phyloP scores from a whole-genome alignment of 1,140 invertebrate species.

The Archegozetes longisetosus region DNA sequence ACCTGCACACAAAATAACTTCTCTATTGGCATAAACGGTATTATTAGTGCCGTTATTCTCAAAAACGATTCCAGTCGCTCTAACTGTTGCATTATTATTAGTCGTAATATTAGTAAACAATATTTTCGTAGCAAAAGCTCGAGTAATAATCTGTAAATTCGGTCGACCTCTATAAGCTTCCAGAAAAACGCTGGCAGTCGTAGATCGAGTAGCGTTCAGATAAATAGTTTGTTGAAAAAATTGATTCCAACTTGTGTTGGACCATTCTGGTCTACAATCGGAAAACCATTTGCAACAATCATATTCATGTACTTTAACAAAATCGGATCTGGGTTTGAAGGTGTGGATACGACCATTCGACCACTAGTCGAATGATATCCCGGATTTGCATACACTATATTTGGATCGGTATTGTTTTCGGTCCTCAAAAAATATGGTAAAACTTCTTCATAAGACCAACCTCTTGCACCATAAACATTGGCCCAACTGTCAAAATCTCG shows the following conservation, averaged over 20 bases:
- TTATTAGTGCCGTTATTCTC: slow-evolving; percentile 42
- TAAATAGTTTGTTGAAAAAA: slow-evolving; percentile 61
- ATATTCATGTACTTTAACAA: slow-evolving; percentile 46
- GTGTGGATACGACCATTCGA: slow-evolving; percentile 63
- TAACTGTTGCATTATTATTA: slow-evolving; percentile 56
- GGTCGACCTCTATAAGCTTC: slow-evolving; percentile 60
- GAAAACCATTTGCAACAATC: slow-evolving; percentile 59
- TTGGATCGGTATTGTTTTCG: slow-evolving; percentile 26
- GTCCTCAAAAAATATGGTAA: slow-evolving; percentile 43
- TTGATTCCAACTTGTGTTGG: slow-evolving; percentile 44
- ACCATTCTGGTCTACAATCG: slow-evolving; percentile 62
- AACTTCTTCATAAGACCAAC: slow-evolving; percentile 72
- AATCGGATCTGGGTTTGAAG: slow-evolving; percentile 58
- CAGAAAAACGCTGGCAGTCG: slow-evolving; percentile 73
- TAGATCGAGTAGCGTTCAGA: slow-evolving; percentile 67
- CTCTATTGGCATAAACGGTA: slow-evolving; percentile 47
- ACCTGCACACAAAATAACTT: slow-evolving; percentile 62
- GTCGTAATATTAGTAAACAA: slow-evolving; percentile 66
- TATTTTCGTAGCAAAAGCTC: slow-evolving; percentile 59
- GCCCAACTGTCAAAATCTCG: slow-evolving; percentile 77
- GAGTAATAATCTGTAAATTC: slow-evolving; percentile 70
- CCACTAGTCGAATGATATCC: slow-evolving; percentile 47
- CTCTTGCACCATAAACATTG: slow-evolving; percentile 47
- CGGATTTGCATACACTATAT: slow-evolving; percentile 36
- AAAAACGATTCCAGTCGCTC: slow-evolving; percentile 58